Evolutionary conservation across 1,140 invertebrate genomes (phyloP).

Genomic region (Brachystomella parvula): DNA sequence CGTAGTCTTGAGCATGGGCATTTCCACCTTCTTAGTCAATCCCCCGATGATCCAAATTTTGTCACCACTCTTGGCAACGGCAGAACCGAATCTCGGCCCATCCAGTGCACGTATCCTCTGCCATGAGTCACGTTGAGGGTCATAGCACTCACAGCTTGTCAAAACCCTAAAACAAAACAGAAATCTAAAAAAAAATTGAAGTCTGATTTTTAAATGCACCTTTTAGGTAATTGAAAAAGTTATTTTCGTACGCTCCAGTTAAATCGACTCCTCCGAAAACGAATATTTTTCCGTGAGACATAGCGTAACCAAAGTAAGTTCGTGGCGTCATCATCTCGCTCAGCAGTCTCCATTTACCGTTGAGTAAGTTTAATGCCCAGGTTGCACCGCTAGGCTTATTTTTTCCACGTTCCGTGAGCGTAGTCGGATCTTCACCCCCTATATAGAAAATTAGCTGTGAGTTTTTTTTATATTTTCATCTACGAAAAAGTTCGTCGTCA

Average conservation of each 20-base stretch:
- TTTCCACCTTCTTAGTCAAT: not conserved
- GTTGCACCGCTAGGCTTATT: not conserved
- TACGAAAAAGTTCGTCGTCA: not conserved
- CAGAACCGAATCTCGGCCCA: not conserved
- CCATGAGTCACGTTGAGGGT: not conserved
- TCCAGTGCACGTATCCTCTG: not conserved
- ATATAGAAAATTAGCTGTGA: not conserved
- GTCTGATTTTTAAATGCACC: not conserved
- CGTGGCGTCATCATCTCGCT: not conserved
- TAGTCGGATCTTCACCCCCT: conserved; percentile 1
- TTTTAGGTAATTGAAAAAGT: not conserved
- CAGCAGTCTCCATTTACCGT: not conserved
- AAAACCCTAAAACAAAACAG: not conserved
- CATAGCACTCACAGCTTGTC: conserved; percentile 4
- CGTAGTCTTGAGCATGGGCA: not conserved
- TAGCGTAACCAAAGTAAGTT: conserved; percentile 5
- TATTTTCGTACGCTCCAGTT: not conserved
- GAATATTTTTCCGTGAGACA: not conserved
- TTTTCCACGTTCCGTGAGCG: not conserved
- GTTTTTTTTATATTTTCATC: not conserved
- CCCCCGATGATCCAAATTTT: conserved; percentile 9
- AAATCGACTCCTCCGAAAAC: conserved; percentile 8
- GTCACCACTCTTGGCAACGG: conserved; percentile 2
- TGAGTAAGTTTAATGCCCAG: not conserved
- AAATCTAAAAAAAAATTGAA: not conserved